Percentiles rank a stretch among this genome's conserved stretches.
phyloP scores from a whole-genome alignment of 2,888 invertebrate genomes.

The Zygothrica quintamaculata region DNA sequence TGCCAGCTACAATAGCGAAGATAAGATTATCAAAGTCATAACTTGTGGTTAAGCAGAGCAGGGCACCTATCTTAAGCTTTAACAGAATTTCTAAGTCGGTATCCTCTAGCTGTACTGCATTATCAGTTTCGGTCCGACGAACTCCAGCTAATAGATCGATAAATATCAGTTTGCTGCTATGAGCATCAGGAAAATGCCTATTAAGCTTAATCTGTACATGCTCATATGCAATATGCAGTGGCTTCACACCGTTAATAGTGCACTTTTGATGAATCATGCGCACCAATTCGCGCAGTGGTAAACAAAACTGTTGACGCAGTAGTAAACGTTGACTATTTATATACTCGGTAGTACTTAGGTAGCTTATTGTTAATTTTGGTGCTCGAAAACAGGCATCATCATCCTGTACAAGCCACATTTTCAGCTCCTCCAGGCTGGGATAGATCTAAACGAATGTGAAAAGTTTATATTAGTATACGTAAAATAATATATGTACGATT shows the following conservation, averaged over 20 bases:
- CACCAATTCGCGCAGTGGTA: conserved; percentile 87
- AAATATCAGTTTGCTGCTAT: conserved; percentile 68
- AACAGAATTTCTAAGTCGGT: conserved; percentile 17
- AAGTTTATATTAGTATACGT: not conserved
- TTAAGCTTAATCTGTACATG: conserved; percentile 75
- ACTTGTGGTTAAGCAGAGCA: conserved; percentile 88
- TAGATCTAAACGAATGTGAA: conserved; percentile 83
- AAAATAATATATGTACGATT: not conserved
- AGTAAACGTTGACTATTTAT: conserved; percentile 91
- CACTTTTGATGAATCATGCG: conserved; percentile 29
- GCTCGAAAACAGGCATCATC: not conserved
- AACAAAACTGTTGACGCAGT: conserved; percentile 91
- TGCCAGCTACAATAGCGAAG: conserved; percentile 88
- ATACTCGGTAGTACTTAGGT: conserved; percentile 88
- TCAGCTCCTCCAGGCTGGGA: conserved; percentile 85
- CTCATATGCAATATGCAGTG: conserved; percentile 48
- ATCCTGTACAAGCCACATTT: conserved; percentile 72
- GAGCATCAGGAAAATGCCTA: conserved; percentile 58
- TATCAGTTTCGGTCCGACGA: conserved; percentile 20
- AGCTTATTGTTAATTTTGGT: conserved; percentile 80
- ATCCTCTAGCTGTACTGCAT: conserved; percentile 8
- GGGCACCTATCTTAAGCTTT: conserved; percentile 86
- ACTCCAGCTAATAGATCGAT: conserved; percentile 67
- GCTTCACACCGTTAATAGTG: not conserved
- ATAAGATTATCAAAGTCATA: conserved; percentile 89